Percentiles rank a stretch among this genome's conserved stretches.
Conservation (phyloP, 2,888 invertebrate genomes). For the Lypha dubia region DNA sequence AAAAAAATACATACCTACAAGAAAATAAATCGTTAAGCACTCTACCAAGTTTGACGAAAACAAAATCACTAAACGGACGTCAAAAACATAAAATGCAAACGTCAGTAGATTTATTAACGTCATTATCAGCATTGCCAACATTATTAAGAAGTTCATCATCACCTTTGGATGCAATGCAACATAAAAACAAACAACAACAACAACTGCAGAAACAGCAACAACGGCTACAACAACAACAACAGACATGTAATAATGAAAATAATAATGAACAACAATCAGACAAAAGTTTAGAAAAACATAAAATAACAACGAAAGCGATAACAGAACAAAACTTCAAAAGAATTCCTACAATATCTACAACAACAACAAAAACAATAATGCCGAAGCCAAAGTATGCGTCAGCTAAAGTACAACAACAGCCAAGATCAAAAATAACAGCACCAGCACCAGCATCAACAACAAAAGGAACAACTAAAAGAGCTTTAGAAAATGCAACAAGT, state of each 20-base stretch:
- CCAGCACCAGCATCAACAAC: constrained; percentile 57
- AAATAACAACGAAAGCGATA: constrained; percentile 72
- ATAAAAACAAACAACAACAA: constrained; percentile 31
- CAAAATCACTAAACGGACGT: constrained; percentile 42
- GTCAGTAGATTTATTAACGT: constrained; percentile 55
- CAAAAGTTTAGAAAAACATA: constrained; percentile 70
- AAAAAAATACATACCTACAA: constrained; percentile 35
- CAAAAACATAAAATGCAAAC: constrained; percentile 59
- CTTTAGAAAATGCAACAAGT: constrained; percentile 33
- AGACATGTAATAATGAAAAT: constrained; percentile 21
- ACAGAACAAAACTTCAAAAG: constrained; percentile 58
- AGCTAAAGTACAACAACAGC: constrained; percentile 65
- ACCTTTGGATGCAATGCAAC: constrained; percentile 44
- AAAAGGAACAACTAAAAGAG: constrained; percentile 24
- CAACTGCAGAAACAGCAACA: not conserved
- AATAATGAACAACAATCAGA: constrained; percentile 56
- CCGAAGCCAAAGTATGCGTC: constrained; percentile 65
- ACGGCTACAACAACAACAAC: constrained; percentile 20
- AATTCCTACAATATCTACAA: constrained; percentile 58
- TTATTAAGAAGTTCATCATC: constrained; percentile 22
- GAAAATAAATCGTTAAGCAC: constrained; percentile 53
- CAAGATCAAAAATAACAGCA: constrained; percentile 75
- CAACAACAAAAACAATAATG: constrained; percentile 68
- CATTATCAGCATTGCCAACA: constrained; percentile 31
- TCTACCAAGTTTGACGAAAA: constrained; percentile 40